Evolutionary conservation across 2,797 vertebrate genomes (phyloP).

Genomic region (Spea hammondii): DNA sequence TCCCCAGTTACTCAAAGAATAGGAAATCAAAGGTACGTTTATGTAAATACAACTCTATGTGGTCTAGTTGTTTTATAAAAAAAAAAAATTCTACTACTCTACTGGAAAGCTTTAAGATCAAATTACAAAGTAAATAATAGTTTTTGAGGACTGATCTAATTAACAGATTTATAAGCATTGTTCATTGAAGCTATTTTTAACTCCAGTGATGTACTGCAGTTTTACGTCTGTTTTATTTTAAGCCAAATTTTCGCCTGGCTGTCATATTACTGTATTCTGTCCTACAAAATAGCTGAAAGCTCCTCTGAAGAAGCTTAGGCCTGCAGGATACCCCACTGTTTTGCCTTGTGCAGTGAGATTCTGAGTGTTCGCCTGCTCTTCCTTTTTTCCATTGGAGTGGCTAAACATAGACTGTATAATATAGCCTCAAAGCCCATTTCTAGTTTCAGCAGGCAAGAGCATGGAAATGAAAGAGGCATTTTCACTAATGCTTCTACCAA

Average conservation of each 20-base stretch:
- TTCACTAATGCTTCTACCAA: too few species aligned
- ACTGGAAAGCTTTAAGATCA: conserved; percentile 10
- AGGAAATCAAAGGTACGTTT: conserved; percentile 9
- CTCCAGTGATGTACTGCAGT: conserved; percentile 10
- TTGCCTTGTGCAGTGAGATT: not conserved
- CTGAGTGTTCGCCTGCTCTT: not conserved
- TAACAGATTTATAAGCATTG: conserved; percentile 26
- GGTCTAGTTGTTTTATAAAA: conserved; percentile 2
- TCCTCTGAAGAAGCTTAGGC: not conserved
- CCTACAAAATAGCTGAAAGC: not conserved
- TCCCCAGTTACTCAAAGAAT: conserved; percentile 5
- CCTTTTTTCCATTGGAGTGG: not conserved
- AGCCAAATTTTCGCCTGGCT: conserved; percentile 10
- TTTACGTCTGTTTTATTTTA: conserved; percentile 33
- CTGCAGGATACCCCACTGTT: not conserved
- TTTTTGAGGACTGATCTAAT: conserved; percentile 34
- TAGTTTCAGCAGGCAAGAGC: not conserved
- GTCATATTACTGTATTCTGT: conserved; percentile 14
- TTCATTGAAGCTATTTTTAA: conserved; percentile 30
- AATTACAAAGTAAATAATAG: conserved; percentile 24
- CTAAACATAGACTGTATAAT: conserved; percentile 14
- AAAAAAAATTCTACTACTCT: not conserved
- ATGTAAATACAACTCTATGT: not conserved
- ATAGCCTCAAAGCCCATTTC: not conserved
- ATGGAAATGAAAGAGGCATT: conserved; percentile 8